These are phyloP conservation scores for Daktulosphaira vitifoliae DNA, from an alignment of 1,140 invertebrate species.

Conservation along the genomic window DNA sequence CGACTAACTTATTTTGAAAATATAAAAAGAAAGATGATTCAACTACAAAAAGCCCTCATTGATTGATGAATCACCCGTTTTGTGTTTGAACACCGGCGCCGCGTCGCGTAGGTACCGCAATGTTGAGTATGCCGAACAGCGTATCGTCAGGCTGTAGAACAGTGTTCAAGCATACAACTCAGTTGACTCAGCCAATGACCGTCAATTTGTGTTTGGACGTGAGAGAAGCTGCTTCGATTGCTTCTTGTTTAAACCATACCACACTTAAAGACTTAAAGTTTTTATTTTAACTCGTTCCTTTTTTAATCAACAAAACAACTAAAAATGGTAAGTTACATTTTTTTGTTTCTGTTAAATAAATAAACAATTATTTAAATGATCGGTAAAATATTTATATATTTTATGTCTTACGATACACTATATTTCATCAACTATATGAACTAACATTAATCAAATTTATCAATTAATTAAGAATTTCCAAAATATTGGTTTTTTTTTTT, in stretches of 20 bases:
- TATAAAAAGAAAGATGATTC: no score
- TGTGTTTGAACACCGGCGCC: not conserved
- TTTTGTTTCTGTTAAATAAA: no score
- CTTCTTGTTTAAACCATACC: constrained; percentile 17
- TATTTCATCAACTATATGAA: no score
- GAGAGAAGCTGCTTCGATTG: constrained; percentile 4
- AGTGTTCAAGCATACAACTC: constrained; percentile 14
- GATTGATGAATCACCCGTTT: constrained; percentile 13
- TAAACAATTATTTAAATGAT: no score
- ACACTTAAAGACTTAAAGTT: not conserved
- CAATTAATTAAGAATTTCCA: no score
- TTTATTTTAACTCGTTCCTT: not conserved
- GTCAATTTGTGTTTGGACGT: constrained; percentile 31
- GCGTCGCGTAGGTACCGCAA: constrained; percentile 8
- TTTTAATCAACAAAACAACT: not conserved
- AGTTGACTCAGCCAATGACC: not conserved
- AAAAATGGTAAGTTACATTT: constrained; percentile 19
- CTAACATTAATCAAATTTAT: no score
- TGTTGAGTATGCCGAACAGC: constrained; percentile 21
- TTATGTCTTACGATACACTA: no score
- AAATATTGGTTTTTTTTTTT: no score
- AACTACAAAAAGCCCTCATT: no score
- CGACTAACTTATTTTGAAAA: no score
- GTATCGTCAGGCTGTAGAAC: constrained; percentile 5
- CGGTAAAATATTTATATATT: no score